Conservation (phyloP, 2,797 vertebrate genomes). For the Agapornis canus region DNA sequence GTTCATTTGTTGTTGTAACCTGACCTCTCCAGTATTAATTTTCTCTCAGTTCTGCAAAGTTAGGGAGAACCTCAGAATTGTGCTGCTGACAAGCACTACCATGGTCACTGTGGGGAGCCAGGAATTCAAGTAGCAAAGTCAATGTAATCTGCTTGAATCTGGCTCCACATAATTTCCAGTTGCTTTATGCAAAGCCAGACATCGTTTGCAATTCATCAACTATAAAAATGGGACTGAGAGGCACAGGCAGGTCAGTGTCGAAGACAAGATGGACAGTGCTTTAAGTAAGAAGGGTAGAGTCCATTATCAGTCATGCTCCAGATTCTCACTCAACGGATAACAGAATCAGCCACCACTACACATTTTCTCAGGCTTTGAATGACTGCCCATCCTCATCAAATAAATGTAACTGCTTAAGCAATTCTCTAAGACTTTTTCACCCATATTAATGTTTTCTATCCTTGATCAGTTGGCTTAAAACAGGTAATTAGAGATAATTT, state of each 20-base stretch:
- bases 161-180: neutral
- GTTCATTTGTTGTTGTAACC: slow-evolving; percentile 36
- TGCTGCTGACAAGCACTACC: neutral
- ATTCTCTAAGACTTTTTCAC: neutral
- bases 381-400: neutral
- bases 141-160: neutral
- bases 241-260: neutral
- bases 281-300: neutral
- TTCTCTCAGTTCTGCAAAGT: neutral
- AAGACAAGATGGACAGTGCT: neutral
- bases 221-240: neutral
- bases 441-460: neutral
- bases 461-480: neutral
- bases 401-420: neutral
- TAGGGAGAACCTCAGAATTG: neutral
- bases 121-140: slow-evolving; percentile 9
- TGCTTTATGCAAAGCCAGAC: neutral
- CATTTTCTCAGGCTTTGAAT: neutral
- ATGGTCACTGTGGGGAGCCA: neutral
- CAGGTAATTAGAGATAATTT: neutral
- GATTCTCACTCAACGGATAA: neutral
- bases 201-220: neutral
- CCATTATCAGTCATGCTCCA: neutral
- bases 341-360: neutral
- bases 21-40: slow-evolving; percentile 18